These are phyloP conservation scores for Polyodon spathula DNA, from an alignment of 2,113 vertebrate genomes.

Conservation along the genomic window DNA sequence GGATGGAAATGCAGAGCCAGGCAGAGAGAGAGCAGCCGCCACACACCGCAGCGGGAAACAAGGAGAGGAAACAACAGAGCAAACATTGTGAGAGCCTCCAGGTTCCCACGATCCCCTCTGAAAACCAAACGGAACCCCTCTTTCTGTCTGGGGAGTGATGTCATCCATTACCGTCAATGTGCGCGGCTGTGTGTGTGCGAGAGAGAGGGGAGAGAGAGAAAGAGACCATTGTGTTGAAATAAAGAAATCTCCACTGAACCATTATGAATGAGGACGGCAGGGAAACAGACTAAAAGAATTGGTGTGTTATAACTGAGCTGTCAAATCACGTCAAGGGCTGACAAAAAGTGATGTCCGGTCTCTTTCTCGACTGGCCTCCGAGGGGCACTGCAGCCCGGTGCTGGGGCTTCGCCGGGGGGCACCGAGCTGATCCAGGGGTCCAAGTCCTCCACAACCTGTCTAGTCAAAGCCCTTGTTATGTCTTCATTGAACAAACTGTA, in stretches of 20 bases:
- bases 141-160: slow-evolving; percentile 50
- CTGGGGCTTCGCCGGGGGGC: neutral
- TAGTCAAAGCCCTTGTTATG: too few species aligned
- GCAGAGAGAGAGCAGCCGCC: slow-evolving; percentile 48
- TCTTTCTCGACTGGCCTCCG: slow-evolving; percentile 33
- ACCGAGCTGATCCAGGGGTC: neutral
- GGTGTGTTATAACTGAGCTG: slow-evolving; percentile 56
- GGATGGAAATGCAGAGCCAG: slow-evolving; percentile 8
- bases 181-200: slow-evolving; percentile 54
- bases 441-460: neutral
- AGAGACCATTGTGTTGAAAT: slow-evolving; percentile 63
- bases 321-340: slow-evolving; percentile 59
- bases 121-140: slow-evolving; percentile 55
- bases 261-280: slow-evolving; percentile 81
- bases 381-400: slow-evolving; percentile 42
- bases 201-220: slow-evolving; percentile 38
- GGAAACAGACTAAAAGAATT: slow-evolving; percentile 66
- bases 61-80: slow-evolving; percentile 51
- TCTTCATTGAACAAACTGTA: too few species aligned
- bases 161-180: slow-evolving; percentile 75
- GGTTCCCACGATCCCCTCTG: slow-evolving; percentile 67
- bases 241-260: slow-evolving; percentile 91
- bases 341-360: slow-evolving; percentile 62
- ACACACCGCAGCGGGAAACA: slow-evolving; percentile 27
- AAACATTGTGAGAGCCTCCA: slow-evolving; percentile 60